Base-by-base conservation (phyloP, 1,140 invertebrate species). In the Lucilia sericata region DNA sequence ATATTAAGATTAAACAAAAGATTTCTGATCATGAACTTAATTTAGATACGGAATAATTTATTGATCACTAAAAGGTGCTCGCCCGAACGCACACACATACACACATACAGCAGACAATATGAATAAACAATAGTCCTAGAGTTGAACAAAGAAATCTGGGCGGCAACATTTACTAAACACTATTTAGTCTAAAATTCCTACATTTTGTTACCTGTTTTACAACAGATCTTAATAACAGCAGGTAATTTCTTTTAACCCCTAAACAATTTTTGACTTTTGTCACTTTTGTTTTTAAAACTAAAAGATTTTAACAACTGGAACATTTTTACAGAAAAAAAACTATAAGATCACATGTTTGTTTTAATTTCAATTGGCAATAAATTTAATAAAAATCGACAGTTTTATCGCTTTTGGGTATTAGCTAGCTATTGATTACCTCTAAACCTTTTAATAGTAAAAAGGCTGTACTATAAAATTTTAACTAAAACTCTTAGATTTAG, bases 361-460 rank as follows among this genome's bases (percentile, higher is more conserved):
- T 42, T 76, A 76, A 42, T 76, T 42, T 76, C 74, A 74, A 83
- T 83, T 70, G 82, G 82, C 47, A 83, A 83, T 83, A 83, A 83
- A 83, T 83, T 83, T 83, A 74, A 83, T 83, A 51, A 83, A 82
- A 83, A 74, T 83, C 82, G 82, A 83, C 82, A 83, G 4, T 74
- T 83, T 83, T 83, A 83, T 83, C 82, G 82, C n/a, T 47, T 76
- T 42, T 47, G 74, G 74, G 74, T 42, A 36, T 34, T 17, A 13
- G 74, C 12, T 42, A 42, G 13, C 7, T 34, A 75, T 75, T 25
- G 13, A 75, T 30, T 30, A 30, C 21, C 42, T 42, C 5, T 42
- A 42, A 42, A 42, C 42, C 42, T 42, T 42, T 42, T 42, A 42
- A 75, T 9, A 75, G 74, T 34, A 75, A 75, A 76, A 36, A 76